Evolutionary conservation across 2,797 vertebrate genomes (phyloP).

Genomic region (Sebastes itinus): DNA sequence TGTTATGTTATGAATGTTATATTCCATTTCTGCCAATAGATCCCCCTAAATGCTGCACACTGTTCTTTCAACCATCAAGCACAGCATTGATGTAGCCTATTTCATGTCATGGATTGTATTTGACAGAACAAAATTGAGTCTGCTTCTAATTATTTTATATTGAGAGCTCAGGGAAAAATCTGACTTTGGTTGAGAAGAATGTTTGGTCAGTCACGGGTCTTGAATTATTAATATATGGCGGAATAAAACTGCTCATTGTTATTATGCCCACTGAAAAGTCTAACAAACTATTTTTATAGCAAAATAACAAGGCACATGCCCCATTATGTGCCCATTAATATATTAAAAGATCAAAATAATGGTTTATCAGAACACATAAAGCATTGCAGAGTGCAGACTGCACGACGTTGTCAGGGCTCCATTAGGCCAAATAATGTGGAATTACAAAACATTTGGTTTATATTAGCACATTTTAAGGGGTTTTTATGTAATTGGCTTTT

Average conservation of each 20-base stretch:
- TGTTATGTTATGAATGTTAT: too few species aligned
- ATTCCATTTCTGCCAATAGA: too few species aligned
- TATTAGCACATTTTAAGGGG: not conserved
- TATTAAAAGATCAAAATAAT: not conserved
- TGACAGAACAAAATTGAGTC: not conserved
- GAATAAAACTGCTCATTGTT: not conserved
- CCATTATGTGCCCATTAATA: not conserved
- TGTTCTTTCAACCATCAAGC: not conserved
- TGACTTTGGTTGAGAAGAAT: not conserved
- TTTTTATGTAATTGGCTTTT: constrained; percentile 15
- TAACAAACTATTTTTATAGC: not conserved
- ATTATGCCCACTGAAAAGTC: not conserved
- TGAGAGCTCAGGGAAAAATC: not conserved
- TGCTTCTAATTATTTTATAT: not conserved
- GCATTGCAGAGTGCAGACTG: not conserved
- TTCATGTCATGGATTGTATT: not conserved
- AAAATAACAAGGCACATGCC: not conserved
- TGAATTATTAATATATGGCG: not conserved
- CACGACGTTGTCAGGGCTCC: not conserved
- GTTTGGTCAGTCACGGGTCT: not conserved
- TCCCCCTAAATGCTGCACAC: too few species aligned
- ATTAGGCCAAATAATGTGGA: not conserved
- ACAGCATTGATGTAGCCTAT: not conserved
- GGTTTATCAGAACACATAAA: not conserved
- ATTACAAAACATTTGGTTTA: constrained; percentile 1